Percentiles rank a stretch among this genome's conserved stretches.
phyloP scores from a whole-genome alignment of 2,113 vertebrate species.

The Mesocricetus auratus region DNA sequence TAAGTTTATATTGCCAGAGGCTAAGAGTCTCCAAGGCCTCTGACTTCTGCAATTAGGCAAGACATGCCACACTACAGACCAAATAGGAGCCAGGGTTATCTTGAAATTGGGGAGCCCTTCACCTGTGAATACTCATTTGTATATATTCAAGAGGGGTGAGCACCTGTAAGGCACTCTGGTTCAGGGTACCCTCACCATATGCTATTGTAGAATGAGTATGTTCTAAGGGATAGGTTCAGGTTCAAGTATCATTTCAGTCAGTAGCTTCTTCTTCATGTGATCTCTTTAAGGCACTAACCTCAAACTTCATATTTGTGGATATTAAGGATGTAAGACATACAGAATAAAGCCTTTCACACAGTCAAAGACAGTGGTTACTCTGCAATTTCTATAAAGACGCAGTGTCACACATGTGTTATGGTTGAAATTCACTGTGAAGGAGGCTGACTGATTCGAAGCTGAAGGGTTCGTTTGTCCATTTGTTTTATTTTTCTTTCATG shows the following conservation, averaged over 20 bases:
- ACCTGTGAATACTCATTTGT: not conserved
- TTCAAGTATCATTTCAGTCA: too few relatives aligned
- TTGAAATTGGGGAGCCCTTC: slow-evolving; percentile 23
- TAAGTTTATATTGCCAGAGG: slow-evolving; percentile 29
- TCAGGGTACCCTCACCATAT: not conserved
- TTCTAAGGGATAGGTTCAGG: not conserved
- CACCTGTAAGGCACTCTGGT: not conserved
- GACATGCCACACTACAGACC: not conserved
- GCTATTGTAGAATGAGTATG: not conserved
- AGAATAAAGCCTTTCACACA: not conserved
- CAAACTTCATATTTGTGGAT: not conserved
- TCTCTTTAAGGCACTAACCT: not conserved
- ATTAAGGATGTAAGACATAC: not conserved
- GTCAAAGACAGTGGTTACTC: not conserved
- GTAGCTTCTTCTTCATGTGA: not conserved
- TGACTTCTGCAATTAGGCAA: not conserved
- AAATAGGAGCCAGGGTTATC: not conserved
- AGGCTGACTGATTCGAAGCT: not conserved
- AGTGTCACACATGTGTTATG: not conserved
- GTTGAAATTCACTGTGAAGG: not conserved
- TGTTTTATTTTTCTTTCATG: not conserved
- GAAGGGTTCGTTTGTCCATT: not conserved
- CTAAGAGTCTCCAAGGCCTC: not conserved
- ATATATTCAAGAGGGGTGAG: not conserved
- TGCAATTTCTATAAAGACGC: not conserved